phyloP scores from a whole-genome alignment of 2,797 vertebrate genomes.

The Meriones psammophilus region DNA sequence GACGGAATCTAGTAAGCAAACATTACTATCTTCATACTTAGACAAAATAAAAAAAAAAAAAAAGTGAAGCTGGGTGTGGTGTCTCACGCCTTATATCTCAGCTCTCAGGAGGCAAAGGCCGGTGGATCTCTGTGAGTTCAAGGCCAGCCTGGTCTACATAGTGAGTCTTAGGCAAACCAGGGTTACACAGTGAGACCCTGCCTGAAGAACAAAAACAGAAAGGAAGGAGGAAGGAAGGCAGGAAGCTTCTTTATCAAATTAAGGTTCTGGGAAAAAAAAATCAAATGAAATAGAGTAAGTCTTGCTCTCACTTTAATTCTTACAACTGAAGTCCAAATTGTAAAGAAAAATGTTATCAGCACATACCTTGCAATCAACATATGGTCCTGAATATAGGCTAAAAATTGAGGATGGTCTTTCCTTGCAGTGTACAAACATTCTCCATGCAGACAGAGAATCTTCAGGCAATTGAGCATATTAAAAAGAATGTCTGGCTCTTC shows the following conservation, averaged over 20 bases:
- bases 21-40: background rate
- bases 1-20: constrained; percentile 16
- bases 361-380: constrained; percentile 97
- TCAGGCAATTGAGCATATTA: constrained; percentile 99
- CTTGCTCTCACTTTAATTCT: constrained; percentile 53
- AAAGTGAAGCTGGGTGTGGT: background rate
- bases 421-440: constrained; percentile 96
- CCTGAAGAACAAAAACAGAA: background rate
- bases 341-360: constrained; percentile 38
- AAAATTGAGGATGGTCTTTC: constrained; percentile 96
- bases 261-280: constrained; percentile 18
- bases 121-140: background rate
- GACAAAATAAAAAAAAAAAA: background rate
- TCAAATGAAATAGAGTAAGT: background rate
- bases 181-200: background rate
- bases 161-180: background rate
- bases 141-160: background rate
- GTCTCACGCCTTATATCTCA: background rate
- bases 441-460: constrained; percentile 97
- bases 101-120: background rate
- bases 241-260: background rate
- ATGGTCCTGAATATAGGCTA: constrained; percentile 97
- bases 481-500: constrained; percentile 99
- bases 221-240: background rate
- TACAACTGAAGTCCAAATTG: constrained; percentile 25